Evolutionary conservation across 2,888 invertebrate genomes (phyloP).

Genomic region (Cheilosia scutellata): DNA sequence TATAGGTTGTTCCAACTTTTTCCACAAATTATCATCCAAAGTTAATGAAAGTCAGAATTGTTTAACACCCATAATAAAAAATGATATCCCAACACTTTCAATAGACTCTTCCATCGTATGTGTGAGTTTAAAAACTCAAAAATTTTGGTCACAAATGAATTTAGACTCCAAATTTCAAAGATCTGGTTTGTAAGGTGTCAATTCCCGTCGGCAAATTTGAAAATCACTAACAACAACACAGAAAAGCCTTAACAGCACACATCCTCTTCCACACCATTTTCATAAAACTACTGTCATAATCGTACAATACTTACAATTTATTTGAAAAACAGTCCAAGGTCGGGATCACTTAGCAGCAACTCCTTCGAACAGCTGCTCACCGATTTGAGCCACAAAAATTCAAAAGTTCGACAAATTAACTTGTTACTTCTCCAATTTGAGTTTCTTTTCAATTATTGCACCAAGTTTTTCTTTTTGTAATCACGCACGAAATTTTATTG

Average conservation of each 20-base stretch:
- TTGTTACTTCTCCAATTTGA: neutral
- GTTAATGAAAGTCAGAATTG: too few species aligned
- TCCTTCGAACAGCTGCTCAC: neutral
- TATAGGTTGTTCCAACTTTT: too few species aligned
- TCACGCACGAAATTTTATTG: neutral
- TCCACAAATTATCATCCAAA: too few species aligned
- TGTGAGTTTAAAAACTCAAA: too few species aligned
- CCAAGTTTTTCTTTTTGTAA: neutral
- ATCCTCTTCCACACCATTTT: neutral
- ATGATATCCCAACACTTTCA: too few species aligned
- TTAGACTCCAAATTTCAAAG: neutral
- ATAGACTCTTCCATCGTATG: too few species aligned
- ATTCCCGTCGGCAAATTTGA: neutral
- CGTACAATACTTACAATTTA: constrained; percentile 15
- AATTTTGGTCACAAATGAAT: neutral
- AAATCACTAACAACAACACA: neutral
- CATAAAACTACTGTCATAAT: neutral
- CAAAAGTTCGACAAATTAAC: neutral
- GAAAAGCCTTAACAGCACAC: neutral
- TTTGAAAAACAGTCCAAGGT: neutral
- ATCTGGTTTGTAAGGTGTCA: neutral
- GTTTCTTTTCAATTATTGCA: neutral
- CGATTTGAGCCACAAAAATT: neutral
- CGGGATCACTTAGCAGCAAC: neutral
- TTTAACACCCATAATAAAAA: too few species aligned